Evolutionary conservation across 35 echinoderm and acorn worm species (phyloP).

Genomic region (Lytechinus variegatus): DNA sequence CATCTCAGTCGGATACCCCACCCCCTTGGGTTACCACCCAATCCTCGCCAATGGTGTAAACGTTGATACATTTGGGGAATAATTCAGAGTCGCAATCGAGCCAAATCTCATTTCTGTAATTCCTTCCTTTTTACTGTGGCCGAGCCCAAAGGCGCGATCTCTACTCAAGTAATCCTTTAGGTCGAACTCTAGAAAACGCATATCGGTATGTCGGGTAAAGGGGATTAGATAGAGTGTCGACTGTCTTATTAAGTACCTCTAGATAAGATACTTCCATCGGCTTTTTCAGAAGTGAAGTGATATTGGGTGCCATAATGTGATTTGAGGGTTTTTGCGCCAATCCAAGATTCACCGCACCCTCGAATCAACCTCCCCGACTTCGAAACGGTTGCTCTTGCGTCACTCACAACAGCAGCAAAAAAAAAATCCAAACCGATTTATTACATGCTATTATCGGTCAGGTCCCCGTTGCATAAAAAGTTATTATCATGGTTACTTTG

Average conservation of each 20-base stretch:
- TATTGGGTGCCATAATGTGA: background rate
- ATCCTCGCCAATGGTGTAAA: too few species aligned
- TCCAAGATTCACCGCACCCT: background rate
- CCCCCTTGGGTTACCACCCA: too few species aligned
- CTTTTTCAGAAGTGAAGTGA: background rate
- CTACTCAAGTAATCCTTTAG: background rate
- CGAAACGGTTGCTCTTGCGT: background rate
- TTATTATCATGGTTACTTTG: too few species aligned
- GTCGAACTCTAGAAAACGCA: background rate
- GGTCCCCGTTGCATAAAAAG: too few species aligned
- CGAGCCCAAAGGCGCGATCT: background rate
- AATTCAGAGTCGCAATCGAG: background rate
- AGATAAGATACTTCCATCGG: background rate
- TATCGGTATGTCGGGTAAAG: background rate
- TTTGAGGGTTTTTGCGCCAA: background rate
- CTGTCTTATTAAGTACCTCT: background rate
- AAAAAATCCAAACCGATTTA: too few species aligned
- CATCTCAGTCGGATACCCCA: too few species aligned
- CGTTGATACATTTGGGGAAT: background rate
- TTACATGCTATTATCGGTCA: too few species aligned
- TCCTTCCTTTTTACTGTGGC: background rate
- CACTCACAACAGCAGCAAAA: too few species aligned
- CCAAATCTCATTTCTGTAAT: background rate
- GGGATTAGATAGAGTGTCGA: conserved; percentile 1
- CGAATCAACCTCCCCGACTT: background rate